phyloP scores from a whole-genome alignment of 1,140 invertebrate genomes.

The Drosophila malerkotliana region DNA sequence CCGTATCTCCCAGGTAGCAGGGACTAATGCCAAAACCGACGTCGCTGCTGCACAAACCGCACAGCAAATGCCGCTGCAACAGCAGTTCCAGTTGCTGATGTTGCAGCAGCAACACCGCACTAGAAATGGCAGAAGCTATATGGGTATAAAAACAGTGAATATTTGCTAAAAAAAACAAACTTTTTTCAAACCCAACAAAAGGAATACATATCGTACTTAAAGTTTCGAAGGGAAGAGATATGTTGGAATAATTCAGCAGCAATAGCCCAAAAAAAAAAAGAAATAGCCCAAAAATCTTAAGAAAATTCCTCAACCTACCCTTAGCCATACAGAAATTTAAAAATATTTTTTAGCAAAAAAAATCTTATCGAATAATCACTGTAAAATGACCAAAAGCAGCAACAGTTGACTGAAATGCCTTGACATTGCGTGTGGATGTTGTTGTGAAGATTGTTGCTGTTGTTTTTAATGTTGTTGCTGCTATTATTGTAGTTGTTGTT shows the following conservation, averaged over 20 bases:
- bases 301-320: background rate
- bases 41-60: constrained; percentile 30
- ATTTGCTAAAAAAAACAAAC: no score
- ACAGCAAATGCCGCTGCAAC: constrained; percentile 63
- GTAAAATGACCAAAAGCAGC: constrained; percentile 31
- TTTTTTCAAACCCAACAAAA: no score
- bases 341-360: background rate
- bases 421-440: constrained; percentile 74
- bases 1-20: constrained; percentile 1
- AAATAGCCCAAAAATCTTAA: no score
- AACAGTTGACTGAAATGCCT: constrained; percentile 74
- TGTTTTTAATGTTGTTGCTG: constrained; percentile 4
- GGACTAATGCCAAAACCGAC: constrained; percentile 2
- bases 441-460: background rate
- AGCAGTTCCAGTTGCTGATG: background rate
- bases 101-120: constrained; percentile 8
- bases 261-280: no score
- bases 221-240: no score
- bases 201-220: no score
- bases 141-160: background rate
- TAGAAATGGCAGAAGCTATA: constrained; percentile 8
- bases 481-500: constrained; percentile 9
- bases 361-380: background rate
- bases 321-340: background rate
- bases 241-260: background rate